These are phyloP conservation scores for Sinodicranocentrus sp. DNA, from an alignment of 2,888 invertebrate species.

Conservation along the genomic window DNA sequence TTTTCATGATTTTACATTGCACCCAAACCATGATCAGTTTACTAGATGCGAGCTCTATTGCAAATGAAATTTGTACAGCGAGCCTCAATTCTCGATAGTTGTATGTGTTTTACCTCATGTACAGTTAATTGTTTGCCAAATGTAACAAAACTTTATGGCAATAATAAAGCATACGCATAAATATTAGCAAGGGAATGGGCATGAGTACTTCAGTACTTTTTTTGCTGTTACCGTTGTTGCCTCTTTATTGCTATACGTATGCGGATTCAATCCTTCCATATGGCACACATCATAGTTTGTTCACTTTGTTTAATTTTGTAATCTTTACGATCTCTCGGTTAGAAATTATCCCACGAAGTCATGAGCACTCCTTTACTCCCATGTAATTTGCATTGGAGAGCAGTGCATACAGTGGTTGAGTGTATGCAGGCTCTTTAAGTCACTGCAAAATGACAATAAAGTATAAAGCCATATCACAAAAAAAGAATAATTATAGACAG, in stretches of 20 bases:
- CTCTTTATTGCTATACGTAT: no score
- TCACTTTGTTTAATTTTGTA: conserved; percentile 17
- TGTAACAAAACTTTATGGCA: conserved; percentile 4
- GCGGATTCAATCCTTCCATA: conserved; percentile 1
- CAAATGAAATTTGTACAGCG: no score
- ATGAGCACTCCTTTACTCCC: conserved; percentile 2
- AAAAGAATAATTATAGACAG: conserved; percentile 8
- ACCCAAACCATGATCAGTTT: conserved; percentile 25
- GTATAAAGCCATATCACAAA: neutral
- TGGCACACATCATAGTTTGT: conserved; percentile 1
- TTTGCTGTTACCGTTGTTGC: no score
- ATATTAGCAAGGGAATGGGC: no score
- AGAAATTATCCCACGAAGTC: conserved; percentile 52
- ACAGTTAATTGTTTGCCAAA: conserved; percentile 9
- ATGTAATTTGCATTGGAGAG: no score
- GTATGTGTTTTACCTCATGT: no score
- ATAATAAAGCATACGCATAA: neutral
- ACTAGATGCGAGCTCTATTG: no score
- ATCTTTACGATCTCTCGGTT: conserved; percentile 51
- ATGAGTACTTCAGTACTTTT: no score
- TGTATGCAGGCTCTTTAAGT: no score
- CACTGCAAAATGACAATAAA: neutral
- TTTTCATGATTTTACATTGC: neutral
- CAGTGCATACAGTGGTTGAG: no score
- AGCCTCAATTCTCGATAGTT: no score